Evolutionary conservation across 2,888 invertebrate species (phyloP), one percentile per base, ranked within the genome.

Genomic region (Phymatocera aterrima): DNA sequence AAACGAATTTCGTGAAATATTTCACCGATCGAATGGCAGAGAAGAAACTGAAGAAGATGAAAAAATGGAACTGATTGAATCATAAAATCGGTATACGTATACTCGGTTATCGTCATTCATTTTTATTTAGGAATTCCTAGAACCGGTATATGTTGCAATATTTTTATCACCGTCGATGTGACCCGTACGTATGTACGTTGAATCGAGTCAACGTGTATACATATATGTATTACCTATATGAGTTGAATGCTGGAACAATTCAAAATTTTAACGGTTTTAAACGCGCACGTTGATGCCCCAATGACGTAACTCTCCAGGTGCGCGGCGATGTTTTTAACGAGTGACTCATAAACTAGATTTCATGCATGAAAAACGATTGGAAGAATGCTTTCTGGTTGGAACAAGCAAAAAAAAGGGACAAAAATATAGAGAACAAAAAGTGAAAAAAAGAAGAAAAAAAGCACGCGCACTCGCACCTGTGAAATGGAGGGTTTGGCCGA

Each of bases 241-340:
- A 37, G 10, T 3, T 37, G n/a, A 4, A 4, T 18, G 61, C 34
- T 37, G 21, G 61, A 64, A 18, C 34, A 64, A 64, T 64, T 18
- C 34, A 18, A 34, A 37, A 64, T 64, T 64, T 64, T 18, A 64
- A 64, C 61, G 61, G 61, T 64, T 64, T 64, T 64, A 18, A 64
- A 64, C 57, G 57, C 57, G 57, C 28, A 57, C 57, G 10, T 57
- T 28, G 4, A 5, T 5, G 4, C 21, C 57, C 37, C 31, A 37
- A 64, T 64, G 61, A 64, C 61, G 34, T 64, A 37, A 64, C 18
- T n/a, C 34, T 21, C 34, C 37, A 64, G 61, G 61, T 64, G 34
- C 61, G 61, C 61, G 61, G 10, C 21, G 61, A 37, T n/a, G 61
- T 34, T 64, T 64, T 64, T 37, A 64, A 64, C 34, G 61, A 64